phyloP scores from a whole-genome alignment of 2,113 vertebrate species.

The Taxidea taxus region DNA sequence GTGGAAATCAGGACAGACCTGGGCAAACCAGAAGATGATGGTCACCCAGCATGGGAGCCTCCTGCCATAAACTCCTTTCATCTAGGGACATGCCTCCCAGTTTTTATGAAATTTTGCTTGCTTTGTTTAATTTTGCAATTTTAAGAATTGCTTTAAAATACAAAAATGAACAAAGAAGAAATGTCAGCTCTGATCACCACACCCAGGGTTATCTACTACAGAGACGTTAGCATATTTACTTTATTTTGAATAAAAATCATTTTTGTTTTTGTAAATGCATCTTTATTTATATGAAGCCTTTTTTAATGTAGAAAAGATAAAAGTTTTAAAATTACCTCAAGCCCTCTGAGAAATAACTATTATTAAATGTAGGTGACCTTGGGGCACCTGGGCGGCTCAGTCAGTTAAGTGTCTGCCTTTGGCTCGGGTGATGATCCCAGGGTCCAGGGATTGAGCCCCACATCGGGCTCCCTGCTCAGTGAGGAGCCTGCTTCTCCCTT shows the following conservation, averaged over 20 bases:
- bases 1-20: background rate
- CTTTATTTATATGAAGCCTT: background rate
- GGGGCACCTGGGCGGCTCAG: too few relatives aligned
- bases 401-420: too few relatives aligned
- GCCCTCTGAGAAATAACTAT: background rate
- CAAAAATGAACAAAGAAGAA: background rate
- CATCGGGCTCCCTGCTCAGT: too few relatives aligned
- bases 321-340: background rate
- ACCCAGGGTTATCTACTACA: background rate
- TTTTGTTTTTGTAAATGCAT: background rate
- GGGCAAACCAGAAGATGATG: background rate
- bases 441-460: too few relatives aligned
- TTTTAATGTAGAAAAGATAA: background rate
- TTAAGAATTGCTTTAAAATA: slow-evolving; percentile 13
- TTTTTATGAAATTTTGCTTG: background rate
- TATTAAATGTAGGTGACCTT: background rate
- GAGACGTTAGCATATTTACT: background rate
- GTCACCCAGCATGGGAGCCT: background rate
- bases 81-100: background rate
- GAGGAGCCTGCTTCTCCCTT: too few relatives aligned
- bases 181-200: background rate
- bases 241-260: background rate
- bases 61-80: background rate
- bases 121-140: background rate
- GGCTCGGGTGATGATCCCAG: too few relatives aligned